Percentiles rank a stretch among this genome's conserved stretches.
These are phyloP conservation scores for Muscicapa comitata DNA, from an alignment of 2,797 vertebrate genomes.

Conservation along the genomic window DNA sequence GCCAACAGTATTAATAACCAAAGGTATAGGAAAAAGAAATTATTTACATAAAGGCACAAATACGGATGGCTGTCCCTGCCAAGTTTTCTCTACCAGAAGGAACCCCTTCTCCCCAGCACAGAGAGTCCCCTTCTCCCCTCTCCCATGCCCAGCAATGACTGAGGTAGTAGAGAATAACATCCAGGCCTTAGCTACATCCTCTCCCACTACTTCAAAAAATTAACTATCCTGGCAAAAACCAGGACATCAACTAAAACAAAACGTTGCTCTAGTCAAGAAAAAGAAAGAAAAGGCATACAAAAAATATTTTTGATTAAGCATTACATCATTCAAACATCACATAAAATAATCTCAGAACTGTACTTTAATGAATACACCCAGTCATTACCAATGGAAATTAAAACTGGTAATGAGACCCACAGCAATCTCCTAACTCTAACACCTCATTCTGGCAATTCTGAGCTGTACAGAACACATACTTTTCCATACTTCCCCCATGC, in stretches of 20 bases:
- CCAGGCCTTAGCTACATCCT: background rate
- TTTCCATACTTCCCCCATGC: constrained; percentile 77
- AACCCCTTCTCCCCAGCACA: background rate
- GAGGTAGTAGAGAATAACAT: background rate
- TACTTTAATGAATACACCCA: background rate
- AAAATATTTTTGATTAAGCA: background rate
- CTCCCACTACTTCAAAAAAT: background rate
- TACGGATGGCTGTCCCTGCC: accelerated
- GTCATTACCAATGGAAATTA: background rate
- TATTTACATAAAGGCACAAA: background rate
- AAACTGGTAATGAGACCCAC: background rate
- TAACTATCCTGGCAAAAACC: background rate
- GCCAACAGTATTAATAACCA: background rate
- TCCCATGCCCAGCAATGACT: background rate
- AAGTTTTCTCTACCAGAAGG: background rate
- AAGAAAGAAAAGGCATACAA: background rate
- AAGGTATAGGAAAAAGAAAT: background rate
- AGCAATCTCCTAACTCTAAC: background rate
- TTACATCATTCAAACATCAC: background rate
- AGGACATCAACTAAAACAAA: background rate
- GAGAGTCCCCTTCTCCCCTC: background rate
- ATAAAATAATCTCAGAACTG: background rate
- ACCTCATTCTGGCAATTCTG: background rate
- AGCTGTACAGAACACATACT: constrained; percentile 68
- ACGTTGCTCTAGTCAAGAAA: background rate